Base-by-base conservation (phyloP, 2,113 vertebrate genomes). In the pig (Sus scrofa) region DNA sequence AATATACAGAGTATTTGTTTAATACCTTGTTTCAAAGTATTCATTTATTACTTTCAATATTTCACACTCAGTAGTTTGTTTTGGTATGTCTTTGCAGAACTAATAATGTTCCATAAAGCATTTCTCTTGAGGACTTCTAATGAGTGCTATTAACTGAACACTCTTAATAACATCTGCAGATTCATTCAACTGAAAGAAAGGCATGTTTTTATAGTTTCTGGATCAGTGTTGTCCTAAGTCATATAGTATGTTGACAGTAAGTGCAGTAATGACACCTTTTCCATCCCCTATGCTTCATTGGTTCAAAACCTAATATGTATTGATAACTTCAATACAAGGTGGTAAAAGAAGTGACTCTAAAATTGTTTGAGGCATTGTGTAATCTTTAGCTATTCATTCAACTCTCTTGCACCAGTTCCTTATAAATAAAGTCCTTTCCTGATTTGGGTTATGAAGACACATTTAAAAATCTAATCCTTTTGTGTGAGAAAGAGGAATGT, bases 111-210 rank as follows among this genome's bases (percentile, higher is more conserved):
- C 81, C 52, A 52, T 62, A 84, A 84, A 94, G 70, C 58, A 87
- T 87, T 94, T 90, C 81, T 95, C 74, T 95, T 63, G 88, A 84
- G 56, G 71, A 22, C 6, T 54, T 90, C 70, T 88, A 95, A 94
- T 95, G 88, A 70, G 39, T 71, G 30, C 68, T 82, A 68, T 95
- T 94, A 90, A 73, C 65, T 32, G 70, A 95, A 60, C 37, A 11
- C 50, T 54, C 84, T 78, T 63, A 70, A 86, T 56, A 67, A 70
- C 30, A 34, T 79, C 91, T 89, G 26, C 19, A 74, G 91, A 84
- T 71, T 71, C 20, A 52, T 60, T 62, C 82, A 70, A 77, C 27
- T 84, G 39, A 70, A 90, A 52, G 50, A 65, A 95, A 90, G n/a
- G 7, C 60, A 68, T 90, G 81, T 16, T 86, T 81, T 90, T 89